Evolutionary conservation across 2,113 vertebrate genomes (phyloP).

Genomic region (Psettodes erumei): DNA sequence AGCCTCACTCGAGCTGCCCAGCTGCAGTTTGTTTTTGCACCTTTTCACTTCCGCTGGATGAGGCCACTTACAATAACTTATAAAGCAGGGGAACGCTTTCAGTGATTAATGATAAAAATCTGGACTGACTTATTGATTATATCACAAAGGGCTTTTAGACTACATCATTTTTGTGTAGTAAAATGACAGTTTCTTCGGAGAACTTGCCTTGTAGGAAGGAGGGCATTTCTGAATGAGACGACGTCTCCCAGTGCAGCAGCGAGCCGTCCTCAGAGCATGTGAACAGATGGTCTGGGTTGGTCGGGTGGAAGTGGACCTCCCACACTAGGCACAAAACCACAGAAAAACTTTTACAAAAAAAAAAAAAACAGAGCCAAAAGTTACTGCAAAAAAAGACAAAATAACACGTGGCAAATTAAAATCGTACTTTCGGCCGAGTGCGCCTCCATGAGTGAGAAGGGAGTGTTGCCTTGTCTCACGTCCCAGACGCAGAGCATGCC

Average conservation of each 20-base stretch:
- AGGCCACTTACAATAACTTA: too few relatives aligned
- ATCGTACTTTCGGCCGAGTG: conserved; percentile 95
- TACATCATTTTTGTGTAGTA: not conserved
- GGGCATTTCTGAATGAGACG: conserved; percentile 85
- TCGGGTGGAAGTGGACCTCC: conserved; percentile 97
- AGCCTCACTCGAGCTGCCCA: too few relatives aligned
- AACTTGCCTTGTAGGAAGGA: conserved; percentile 92
- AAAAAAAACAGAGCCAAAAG: not conserved
- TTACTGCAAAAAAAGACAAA: not conserved
- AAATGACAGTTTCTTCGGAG: not conserved
- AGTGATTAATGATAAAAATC: too few relatives aligned
- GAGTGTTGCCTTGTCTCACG: conserved; percentile 90
- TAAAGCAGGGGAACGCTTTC: too few relatives aligned
- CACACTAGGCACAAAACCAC: conserved; percentile 86
- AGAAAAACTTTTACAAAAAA: not conserved
- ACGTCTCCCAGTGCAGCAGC: conserved; percentile 96
- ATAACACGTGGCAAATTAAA: not conserved
- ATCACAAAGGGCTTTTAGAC: too few relatives aligned
- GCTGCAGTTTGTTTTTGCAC: too few relatives aligned
- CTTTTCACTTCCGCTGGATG: too few relatives aligned
- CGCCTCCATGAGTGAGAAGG: conserved; percentile 94
- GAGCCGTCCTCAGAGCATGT: conserved; percentile 98
- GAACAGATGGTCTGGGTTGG: conserved; percentile 96
- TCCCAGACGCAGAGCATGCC: conserved; percentile 98
- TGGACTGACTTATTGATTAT: too few relatives aligned